Evolutionary conservation across 2,113 vertebrate genomes (phyloP), one percentile per base, ranked within the genome.

Genomic region (Arothron firmamentum): DNA sequence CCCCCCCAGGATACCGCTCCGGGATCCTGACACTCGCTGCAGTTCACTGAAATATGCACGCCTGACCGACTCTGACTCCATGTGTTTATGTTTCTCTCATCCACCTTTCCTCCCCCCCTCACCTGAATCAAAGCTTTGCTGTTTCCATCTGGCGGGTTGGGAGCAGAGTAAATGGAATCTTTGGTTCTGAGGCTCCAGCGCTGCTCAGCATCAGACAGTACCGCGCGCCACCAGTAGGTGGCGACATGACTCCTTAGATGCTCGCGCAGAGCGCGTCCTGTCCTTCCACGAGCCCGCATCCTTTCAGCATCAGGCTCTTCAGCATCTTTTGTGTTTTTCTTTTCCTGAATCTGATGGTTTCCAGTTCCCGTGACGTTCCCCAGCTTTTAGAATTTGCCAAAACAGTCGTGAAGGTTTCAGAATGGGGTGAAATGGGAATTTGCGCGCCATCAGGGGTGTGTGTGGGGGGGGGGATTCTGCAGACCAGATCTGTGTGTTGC

Each of bases 191-290:
- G 11, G 47, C 49, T 72, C 0, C 62, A 43, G 6, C 47, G 15
- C 48, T 55, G 42, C 59, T 65, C 54, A 13, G 34, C 51, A 12
- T 67, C 47, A 48, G 0, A 17, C 42, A 1, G 3, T 49, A 14
- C 15, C 12, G 48, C 20, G 20, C 64, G 62, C 54, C 1, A 41
- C 86, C 88, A 87, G 78, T 70, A 89, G 89, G 83, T 81, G 89
- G 88, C 72, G 81, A 74, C 81, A 50, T 87, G 83, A 65, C 77
- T 76, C 87, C 79, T 70, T 48, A 59, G n/a, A 80, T 72, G 12
- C 12, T 45, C 3, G 21, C 21, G 21, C 42, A 6, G 43, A 12
- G 49, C 38, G 28, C 7, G 50, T 55, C n/a, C 50, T 67, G 70
- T 25, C 67, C 72, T 79, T 4, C 50, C 73, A 72, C 81, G 62